These are phyloP conservation scores for Telenomus remus DNA, from an alignment of 1,140 invertebrate species.

Conservation along the genomic window DNA sequence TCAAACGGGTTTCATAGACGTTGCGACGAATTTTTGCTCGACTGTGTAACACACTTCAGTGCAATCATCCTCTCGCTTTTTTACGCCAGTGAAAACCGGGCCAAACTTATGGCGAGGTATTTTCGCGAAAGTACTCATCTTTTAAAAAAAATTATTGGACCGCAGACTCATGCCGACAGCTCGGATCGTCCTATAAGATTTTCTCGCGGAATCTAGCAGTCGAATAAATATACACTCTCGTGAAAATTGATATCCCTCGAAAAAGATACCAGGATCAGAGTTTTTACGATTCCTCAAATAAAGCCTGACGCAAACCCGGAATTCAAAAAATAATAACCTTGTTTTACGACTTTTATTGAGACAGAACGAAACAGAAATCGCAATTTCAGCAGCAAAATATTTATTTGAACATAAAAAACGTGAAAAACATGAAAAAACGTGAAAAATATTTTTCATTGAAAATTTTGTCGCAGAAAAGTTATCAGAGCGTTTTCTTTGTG, in stretches of 20 bases:
- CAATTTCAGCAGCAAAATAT: no score
- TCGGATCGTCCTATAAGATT: slow-evolving; percentile 29
- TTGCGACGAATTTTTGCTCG: slow-evolving; percentile 36
- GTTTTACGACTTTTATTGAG: no score
- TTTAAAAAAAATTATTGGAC: slow-evolving; percentile 43
- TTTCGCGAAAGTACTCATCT: slow-evolving; percentile 54
- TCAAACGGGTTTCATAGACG: slow-evolving; percentile 54
- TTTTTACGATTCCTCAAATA: not conserved
- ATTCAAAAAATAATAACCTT: no score
- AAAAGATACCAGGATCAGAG: slow-evolving; percentile 1
- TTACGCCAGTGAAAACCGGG: slow-evolving; percentile 43
- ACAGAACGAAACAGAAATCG: no score
- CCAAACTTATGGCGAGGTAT: slow-evolving; percentile 62
- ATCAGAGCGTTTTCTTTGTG: no score
- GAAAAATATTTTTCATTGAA: no score
- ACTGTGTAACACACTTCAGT: slow-evolving; percentile 54
- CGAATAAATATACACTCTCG: slow-evolving; percentile 29
- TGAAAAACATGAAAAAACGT: no score
- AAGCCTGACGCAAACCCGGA: no score
- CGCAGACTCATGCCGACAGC: slow-evolving; percentile 31
- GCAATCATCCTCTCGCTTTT: slow-evolving; percentile 54
- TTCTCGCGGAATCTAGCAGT: slow-evolving; percentile 3
- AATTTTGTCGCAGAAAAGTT: no score
- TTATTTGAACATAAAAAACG: no score
- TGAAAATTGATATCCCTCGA: slow-evolving; percentile 20